Evolutionary conservation across 2,888 invertebrate genomes (phyloP), one percentile per base, ranked within the genome.

Genomic region (Xylota segnis): DNA sequence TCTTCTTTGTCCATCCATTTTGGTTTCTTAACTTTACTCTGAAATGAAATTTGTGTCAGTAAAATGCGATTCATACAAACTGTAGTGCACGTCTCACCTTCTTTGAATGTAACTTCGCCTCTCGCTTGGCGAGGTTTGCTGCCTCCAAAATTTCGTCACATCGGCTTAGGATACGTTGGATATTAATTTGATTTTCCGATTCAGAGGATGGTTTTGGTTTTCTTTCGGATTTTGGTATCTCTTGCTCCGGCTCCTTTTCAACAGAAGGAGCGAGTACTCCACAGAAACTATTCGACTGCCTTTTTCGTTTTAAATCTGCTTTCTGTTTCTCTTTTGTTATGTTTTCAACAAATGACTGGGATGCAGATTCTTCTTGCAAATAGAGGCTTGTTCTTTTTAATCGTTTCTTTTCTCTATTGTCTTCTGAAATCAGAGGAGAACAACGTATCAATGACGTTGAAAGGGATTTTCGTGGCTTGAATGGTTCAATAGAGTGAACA

Each of bases 311-410:
- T 0, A 84, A 47, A 0, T 32, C 66, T 18, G 56, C 23, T 72
- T 66, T 63, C 1, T 70, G 82, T 59, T 88, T 88, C 9, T 87
- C 87, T 10, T 88, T 63, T 47, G 87, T 88, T 10, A 90, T 37
- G 23, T 88, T 89, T 66, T 91, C 90, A n/a, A 90, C 88, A 45
- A 91, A 90, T 0, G 91, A 91, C 45, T 90, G 89, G 0, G 91
- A 91, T 4, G 90, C 90, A 40, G 71, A 14, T 4, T 72, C 29
- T 12, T 89, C 88, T 87, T 89, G 16, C 65, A 83, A 23, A 58
- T 86, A 5, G 61, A 84, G 40, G 18, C 84, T 84, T n/a, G 59
- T 59, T 5, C 81, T 71, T 45, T 84, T 84, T 7, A 61, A 45
- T 52, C 32, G 5, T 0, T 66, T 81, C n/a, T 68, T 37, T 10